A percentile compares a stretch with the other conserved stretches of the same genome.
Conservation (phyloP, 2,113 vertebrate species). For the Dryoscopus gambensis region DNA sequence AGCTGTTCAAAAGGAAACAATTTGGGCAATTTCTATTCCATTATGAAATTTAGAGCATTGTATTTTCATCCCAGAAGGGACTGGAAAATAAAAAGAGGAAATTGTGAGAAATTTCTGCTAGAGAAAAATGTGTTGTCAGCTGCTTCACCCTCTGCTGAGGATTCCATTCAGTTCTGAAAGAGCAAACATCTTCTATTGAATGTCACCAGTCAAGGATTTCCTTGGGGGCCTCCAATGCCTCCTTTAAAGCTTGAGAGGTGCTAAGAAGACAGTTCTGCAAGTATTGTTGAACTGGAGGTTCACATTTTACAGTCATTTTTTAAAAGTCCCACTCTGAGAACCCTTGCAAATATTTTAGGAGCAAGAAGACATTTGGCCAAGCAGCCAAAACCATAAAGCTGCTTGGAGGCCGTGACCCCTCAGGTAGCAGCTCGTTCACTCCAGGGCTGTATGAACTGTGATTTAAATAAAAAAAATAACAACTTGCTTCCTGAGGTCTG, state of each 20-base stretch:
- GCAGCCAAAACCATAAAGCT: background rate
- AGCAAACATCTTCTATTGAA: background rate
- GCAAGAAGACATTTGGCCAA: background rate
- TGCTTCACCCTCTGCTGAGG: background rate
- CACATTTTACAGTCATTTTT: background rate
- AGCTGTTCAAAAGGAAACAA: background rate
- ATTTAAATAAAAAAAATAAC: background rate
- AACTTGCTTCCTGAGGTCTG: background rate
- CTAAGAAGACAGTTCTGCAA: background rate
- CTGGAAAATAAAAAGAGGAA: background rate
- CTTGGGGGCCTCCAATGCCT: background rate
- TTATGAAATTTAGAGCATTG: background rate
- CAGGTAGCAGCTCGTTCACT: conserved; percentile 12
- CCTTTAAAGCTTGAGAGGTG: background rate
- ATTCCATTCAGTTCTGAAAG: background rate
- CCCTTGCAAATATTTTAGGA: background rate
- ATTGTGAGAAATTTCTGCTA: background rate
- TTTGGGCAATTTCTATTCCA: background rate
- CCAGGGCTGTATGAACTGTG: background rate
- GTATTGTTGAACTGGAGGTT: background rate
- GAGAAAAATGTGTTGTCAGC: background rate
- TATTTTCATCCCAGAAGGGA: background rate
- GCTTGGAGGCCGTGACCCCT: background rate
- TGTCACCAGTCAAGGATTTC: background rate
- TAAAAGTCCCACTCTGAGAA: background rate